Base-by-base conservation (phyloP, 1,140 invertebrate species). In the Eciton burchellii region DNA sequence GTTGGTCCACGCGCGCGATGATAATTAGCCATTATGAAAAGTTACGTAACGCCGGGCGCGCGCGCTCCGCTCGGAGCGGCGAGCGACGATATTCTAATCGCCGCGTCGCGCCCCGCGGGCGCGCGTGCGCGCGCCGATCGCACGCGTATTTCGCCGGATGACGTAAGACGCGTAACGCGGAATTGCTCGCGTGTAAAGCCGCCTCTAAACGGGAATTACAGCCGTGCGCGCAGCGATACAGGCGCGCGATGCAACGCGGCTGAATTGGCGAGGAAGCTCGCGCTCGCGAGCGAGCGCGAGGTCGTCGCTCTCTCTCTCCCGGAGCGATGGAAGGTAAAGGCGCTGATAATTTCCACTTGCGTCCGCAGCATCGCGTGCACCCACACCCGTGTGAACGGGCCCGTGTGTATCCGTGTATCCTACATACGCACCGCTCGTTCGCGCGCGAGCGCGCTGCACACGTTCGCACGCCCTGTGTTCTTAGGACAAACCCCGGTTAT, bases 401-500 rank as follows among this genome's bases (percentile, higher is more conserved):
- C 9, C 43, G 26, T 57, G 45, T 26, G 49, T 43, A 21, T 3
- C 62, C 12, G 14, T 14, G 68, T 47, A 52, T n/a, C 24, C n/a
- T 19, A 47, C 16, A 19, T 43, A 59, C n/a, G 19, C 72, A 60
- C 52, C 59, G n/a, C 29, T 4, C 54, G 43, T 19, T 4, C n/a
- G 45, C 49, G 35, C 84, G 57, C 68, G 47, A 84, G 68, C 68
- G 52, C 70, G 21, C 19, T 4, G 54, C 35, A 49, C 35, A 65
- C 72, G 68, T 88, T 88, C 87, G 72, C 87, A 88, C 86, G 87
- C 81, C 65, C 84, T 79, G 85, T 72, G 83, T 88, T 88, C 87
- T 83, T 88, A 83, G 86, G 84, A 88, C 87, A 88, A 88, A 88
- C 86, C 81, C 59, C 86, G 72, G 81, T 88, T 88, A 88, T 88